A percentile compares a stretch with the other conserved stretches of the same genome.
Evolutionary conservation across 2,113 vertebrate genomes (phyloP).

Genomic region (Lepus europaeus): DNA sequence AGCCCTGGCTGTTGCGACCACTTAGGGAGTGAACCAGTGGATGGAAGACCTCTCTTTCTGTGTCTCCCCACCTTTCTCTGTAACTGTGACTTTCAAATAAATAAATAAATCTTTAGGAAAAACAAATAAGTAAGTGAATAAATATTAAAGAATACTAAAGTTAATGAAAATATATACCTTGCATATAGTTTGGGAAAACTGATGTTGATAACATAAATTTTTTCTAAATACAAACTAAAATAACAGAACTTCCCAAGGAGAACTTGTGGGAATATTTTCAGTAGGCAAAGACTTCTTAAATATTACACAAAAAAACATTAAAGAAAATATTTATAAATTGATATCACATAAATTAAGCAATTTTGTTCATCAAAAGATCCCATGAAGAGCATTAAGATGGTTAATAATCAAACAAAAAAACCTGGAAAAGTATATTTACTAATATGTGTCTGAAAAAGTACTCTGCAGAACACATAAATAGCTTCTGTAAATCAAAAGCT

Average conservation of each 20-base stretch:
- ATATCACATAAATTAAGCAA: neutral
- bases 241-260: neutral
- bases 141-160: neutral
- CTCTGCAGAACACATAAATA: slow-evolving; percentile 3
- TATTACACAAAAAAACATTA: neutral
- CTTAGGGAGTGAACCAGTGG: too few species aligned
- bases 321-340: neutral
- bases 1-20: too few species aligned
- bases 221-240: neutral
- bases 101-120: neutral
- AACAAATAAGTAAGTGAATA: neutral
- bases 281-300: neutral
- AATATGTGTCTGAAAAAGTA: neutral
- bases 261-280: neutral
- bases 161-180: neutral
- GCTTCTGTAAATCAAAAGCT: neutral
- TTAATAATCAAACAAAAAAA: neutral
- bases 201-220: neutral
- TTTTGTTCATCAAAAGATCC: neutral
- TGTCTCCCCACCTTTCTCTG: too few species aligned
- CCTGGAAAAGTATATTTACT: neutral
- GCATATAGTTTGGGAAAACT: neutral
- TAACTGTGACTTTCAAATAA: too few species aligned
- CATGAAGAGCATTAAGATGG: neutral
- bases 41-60: too few species aligned